phyloP scores from a whole-genome alignment of 2,888 invertebrate species.

The Orthonevra nobilis region DNA sequence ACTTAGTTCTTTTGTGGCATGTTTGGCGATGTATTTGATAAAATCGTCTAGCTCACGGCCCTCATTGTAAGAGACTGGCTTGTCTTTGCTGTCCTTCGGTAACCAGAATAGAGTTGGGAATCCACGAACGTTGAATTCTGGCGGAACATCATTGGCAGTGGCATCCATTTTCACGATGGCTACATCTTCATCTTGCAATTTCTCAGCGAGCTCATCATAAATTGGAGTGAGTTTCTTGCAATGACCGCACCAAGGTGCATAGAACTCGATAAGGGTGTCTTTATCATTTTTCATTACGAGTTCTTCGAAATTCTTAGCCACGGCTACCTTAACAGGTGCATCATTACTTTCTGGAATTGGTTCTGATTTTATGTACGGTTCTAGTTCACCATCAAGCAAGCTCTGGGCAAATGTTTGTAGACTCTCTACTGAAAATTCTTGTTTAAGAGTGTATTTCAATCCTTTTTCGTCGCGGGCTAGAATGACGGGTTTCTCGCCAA shows the following conservation, averaged over 20 bases:
- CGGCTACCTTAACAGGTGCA: constrained; percentile 92
- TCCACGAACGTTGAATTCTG: constrained; percentile 93
- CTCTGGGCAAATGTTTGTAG: constrained; percentile 92
- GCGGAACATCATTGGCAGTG: constrained; percentile 98
- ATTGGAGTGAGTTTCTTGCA: constrained; percentile 97
- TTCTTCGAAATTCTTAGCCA: constrained; percentile 98
- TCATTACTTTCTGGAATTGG: constrained; percentile 91
- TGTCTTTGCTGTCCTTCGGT: constrained; percentile 89
- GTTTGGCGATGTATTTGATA: constrained; percentile 95
- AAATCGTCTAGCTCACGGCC: constrained; percentile 97
- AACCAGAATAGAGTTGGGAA: constrained; percentile 99
- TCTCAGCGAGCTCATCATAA: constrained; percentile 95
- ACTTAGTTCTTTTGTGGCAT: constrained; percentile 92
- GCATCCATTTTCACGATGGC: constrained; percentile 99
- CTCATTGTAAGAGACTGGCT: constrained; percentile 93
- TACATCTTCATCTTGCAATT: constrained; percentile 92
- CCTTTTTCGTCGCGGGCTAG: constrained; percentile 90
- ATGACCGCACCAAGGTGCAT: constrained; percentile 99
- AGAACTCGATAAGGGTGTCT: constrained; percentile 98
- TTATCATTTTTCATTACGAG: constrained; percentile 93
- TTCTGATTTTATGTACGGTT: constrained; percentile 97
- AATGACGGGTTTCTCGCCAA: constrained; percentile 93
- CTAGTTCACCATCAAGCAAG: constrained; percentile 89
- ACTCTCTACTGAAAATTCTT: constrained; percentile 93
- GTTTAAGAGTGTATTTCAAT: constrained; percentile 93